phyloP scores from a whole-genome alignment of 2,113 vertebrate species.

The Semnornis frantzii region DNA sequence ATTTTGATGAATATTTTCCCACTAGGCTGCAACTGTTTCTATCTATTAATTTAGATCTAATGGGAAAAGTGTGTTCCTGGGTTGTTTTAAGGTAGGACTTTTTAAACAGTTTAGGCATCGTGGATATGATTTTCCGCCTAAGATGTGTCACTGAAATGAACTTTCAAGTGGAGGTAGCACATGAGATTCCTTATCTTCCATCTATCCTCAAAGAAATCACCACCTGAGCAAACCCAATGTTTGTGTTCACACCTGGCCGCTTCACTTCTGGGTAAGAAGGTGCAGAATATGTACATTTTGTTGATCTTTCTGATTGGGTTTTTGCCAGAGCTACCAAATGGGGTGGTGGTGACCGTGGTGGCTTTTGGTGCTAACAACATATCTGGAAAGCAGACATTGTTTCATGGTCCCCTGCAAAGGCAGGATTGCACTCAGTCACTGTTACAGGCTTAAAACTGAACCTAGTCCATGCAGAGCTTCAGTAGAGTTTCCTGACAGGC shows the following conservation, averaged over 20 bases:
- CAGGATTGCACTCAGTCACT: not conserved
- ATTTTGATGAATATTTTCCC: conserved; percentile 69
- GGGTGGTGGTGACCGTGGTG: not conserved
- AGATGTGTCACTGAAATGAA: not conserved
- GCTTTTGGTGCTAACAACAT: not conserved
- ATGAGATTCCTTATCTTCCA: not conserved
- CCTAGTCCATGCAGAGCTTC: not conserved
- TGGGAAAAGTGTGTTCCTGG: conserved; percentile 58
- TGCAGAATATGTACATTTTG: not conserved
- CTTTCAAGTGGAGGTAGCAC: not conserved
- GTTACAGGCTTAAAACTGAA: not conserved
- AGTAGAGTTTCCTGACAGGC: fast-evolving
- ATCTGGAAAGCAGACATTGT: not conserved
- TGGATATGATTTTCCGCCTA: not conserved
- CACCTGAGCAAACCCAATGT: not conserved
- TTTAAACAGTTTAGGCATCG: not conserved
- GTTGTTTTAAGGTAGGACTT: conserved; percentile 40
- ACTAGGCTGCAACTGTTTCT: conserved; percentile 66
- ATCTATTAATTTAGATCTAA: conserved; percentile 66
- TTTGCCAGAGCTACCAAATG: not conserved
- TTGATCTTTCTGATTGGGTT: not conserved
- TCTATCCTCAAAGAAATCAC: not conserved
- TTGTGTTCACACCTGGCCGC: not conserved
- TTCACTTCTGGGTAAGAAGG: not conserved
- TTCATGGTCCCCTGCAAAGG: not conserved